Conservation (phyloP, 2,113 vertebrate genomes). For the Pagrus major region DNA sequence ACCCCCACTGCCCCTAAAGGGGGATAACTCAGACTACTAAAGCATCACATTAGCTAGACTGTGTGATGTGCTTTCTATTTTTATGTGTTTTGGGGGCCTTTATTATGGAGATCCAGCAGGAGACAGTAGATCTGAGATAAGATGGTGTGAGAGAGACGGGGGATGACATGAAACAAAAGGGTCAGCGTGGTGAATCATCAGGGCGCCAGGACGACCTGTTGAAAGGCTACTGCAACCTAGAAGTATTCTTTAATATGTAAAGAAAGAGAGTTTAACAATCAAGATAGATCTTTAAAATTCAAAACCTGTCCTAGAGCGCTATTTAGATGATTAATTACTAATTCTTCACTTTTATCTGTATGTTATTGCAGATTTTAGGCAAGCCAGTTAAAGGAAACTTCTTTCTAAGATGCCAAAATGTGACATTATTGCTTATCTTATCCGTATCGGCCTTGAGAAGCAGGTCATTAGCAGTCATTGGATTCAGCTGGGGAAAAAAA, state of each 20-base stretch:
- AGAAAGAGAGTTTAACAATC: background rate
- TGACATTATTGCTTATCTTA: no score
- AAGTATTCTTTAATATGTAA: no score
- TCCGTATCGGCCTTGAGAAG: no score
- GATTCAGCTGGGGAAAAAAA: no score
- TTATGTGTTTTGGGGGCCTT: background rate
- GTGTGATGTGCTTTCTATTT: background rate
- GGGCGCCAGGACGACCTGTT: constrained; percentile 15
- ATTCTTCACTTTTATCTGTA: background rate
- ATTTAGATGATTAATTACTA: no score
- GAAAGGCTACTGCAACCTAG: no score
- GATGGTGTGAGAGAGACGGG: background rate
- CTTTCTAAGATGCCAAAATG: no score
- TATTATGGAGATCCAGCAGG: background rate
- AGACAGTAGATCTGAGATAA: constrained; percentile 10
- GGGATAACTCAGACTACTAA: background rate
- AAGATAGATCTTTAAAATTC: background rate
- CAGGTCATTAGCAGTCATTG: no score
- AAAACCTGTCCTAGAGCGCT: background rate
- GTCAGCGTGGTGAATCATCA: constrained; percentile 4
- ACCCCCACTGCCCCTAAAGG: no score
- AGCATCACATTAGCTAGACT: background rate
- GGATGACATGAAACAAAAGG: constrained; percentile 30
- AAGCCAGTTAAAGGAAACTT: no score
- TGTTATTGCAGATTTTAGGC: background rate